A percentile compares a stretch with the other conserved stretches of the same genome.
phyloP scores from a whole-genome alignment of 2,113 vertebrate species.

The Crotalus tigris region DNA sequence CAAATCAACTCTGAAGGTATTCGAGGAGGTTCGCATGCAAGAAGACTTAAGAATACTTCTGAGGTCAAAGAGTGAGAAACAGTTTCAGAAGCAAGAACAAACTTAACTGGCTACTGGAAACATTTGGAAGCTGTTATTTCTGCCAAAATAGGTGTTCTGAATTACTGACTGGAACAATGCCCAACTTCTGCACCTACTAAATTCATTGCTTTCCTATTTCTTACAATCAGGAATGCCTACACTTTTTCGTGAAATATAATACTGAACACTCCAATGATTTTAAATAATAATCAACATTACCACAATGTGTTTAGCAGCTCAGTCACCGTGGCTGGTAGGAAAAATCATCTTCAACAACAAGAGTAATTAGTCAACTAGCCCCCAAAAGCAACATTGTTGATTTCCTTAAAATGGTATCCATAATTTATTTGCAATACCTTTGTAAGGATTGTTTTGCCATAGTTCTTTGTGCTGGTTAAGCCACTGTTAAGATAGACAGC shows the following conservation, averaged over 20 bases:
- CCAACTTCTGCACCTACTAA: too few relatives aligned
- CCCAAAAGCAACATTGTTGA: background rate
- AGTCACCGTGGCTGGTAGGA: background rate
- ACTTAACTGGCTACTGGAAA: too few relatives aligned
- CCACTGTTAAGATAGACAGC: conserved; percentile 94
- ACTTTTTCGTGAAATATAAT: background rate
- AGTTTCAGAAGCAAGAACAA: too few relatives aligned
- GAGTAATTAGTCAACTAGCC: background rate
- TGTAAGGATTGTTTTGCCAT: conserved; percentile 97
- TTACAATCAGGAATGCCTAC: too few relatives aligned
- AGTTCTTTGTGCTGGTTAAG: conserved; percentile 97
- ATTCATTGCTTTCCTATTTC: too few relatives aligned
- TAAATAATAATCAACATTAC: background rate
- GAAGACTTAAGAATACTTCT: too few relatives aligned
- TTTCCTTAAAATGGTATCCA: background rate
- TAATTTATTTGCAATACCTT: conserved; percentile 73
- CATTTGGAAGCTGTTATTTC: too few relatives aligned
- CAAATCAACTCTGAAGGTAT: too few relatives aligned
- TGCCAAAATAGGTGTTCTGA: too few relatives aligned
- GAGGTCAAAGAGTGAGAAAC: too few relatives aligned
- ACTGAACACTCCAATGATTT: background rate
- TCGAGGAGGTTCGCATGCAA: too few relatives aligned
- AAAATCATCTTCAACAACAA: background rate
- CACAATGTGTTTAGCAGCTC: background rate
- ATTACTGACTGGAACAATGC: too few relatives aligned